phyloP scores from a whole-genome alignment of 2,888 invertebrate species.

The Chymomyza procnemis region DNA sequence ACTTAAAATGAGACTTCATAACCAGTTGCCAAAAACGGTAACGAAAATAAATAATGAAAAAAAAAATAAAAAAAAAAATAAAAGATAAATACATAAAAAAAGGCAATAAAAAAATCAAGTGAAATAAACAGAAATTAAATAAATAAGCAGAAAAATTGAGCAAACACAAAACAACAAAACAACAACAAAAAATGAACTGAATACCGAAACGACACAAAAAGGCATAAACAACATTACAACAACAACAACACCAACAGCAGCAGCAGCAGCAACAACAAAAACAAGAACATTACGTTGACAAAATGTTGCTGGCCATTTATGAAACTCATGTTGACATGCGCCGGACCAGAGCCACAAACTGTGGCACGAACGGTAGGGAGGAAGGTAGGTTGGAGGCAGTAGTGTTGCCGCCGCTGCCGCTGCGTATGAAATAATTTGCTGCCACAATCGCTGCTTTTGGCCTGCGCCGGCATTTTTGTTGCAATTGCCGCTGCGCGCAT shows the following conservation, averaged over 20 bases:
- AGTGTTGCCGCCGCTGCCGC: background rate
- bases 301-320: conserved; percentile 66
- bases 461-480: conserved; percentile 66
- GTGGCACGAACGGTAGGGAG: conserved; percentile 41
- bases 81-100: too few species aligned
- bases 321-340: conserved; percentile 71
- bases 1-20: conserved; percentile 70
- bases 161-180: too few species aligned
- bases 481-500: conserved; percentile 50
- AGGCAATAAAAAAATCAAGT: conserved; percentile 42
- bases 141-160: conserved; percentile 39
- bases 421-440: conserved; percentile 75
- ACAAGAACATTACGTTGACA: conserved; percentile 62
- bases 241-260: background rate
- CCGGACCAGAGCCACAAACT: conserved; percentile 37
- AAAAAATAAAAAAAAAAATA: too few species aligned
- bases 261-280: conserved; percentile 7
- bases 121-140: conserved; percentile 33
- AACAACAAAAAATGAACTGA: conserved; percentile 63
- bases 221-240: conserved; percentile 43
- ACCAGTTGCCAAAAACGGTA: conserved; percentile 66
- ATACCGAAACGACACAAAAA: conserved; percentile 60
- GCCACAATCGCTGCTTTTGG: conserved; percentile 61
- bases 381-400: too few species aligned
- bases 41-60: conserved; percentile 29